phyloP scores from a whole-genome alignment of 1,140 invertebrate genomes.

The Sycophila sp. region DNA sequence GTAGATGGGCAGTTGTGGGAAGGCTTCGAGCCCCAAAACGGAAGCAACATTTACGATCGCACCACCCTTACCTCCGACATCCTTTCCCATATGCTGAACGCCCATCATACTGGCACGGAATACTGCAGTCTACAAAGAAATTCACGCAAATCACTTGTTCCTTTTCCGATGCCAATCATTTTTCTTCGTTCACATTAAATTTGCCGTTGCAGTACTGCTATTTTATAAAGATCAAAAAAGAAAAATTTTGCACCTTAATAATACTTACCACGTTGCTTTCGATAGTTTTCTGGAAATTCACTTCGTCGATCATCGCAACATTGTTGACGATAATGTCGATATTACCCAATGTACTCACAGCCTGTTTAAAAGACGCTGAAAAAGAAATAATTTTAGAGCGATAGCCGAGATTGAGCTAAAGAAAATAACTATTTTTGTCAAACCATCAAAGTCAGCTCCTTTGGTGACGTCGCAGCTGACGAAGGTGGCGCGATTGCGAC shows the following conservation, averaged over 20 bases:
- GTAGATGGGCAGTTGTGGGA: slow-evolving; percentile 58
- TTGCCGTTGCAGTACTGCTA: no score
- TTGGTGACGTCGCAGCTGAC: slow-evolving; percentile 65
- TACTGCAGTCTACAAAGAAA: slow-evolving; percentile 62
- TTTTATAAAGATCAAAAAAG: no score
- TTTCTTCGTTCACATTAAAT: no score
- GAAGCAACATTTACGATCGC: slow-evolving; percentile 62
- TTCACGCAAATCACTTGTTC: no score
- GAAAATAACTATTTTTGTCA: neutral
- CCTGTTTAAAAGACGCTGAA: slow-evolving; percentile 55
- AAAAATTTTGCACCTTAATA: no score
- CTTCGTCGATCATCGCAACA: slow-evolving; percentile 71
- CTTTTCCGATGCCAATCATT: no score
- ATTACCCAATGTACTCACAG: slow-evolving; percentile 50
- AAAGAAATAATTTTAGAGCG: neutral
- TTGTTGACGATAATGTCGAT: slow-evolving; percentile 73
- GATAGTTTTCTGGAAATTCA: slow-evolving; percentile 61
- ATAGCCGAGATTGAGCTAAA: neutral
- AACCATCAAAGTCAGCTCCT: slow-evolving; percentile 56
- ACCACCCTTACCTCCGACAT: slow-evolving; percentile 58
- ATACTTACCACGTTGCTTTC: slow-evolving; percentile 65
- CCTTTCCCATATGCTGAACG: slow-evolving; percentile 63
- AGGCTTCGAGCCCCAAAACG: slow-evolving; percentile 58
- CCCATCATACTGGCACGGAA: slow-evolving; percentile 61
- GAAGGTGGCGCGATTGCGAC: slow-evolving; percentile 61